Evolutionary conservation across 1,140 invertebrate species (phyloP).

Genomic region (Euwallacea similis): DNA sequence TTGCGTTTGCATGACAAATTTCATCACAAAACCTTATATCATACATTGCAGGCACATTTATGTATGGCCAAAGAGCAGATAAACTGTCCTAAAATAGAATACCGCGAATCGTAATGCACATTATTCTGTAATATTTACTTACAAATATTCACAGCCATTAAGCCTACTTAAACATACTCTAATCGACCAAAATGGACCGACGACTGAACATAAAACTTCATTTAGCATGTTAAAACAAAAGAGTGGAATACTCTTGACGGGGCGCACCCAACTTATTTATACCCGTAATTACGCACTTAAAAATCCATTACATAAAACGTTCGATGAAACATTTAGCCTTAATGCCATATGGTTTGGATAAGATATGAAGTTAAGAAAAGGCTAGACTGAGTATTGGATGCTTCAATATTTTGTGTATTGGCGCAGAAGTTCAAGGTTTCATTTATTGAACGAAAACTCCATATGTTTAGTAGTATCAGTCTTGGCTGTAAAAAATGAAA

Average conservation of each 20-base stretch:
- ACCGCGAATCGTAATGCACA: no score
- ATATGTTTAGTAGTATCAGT: no score
- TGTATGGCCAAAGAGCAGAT: no score
- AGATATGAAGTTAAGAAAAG: neutral
- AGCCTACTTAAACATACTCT: neutral
- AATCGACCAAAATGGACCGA: neutral
- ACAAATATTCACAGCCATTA: neutral
- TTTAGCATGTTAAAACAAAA: conserved; percentile 24
- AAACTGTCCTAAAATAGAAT: no score
- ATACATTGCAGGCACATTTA: no score
- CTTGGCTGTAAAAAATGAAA: no score
- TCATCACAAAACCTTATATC: no score
- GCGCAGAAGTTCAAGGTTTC: no score
- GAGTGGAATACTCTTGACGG: conserved; percentile 11
- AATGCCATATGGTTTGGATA: conserved; percentile 7
- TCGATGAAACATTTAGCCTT: conserved; percentile 19
- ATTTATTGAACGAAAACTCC: no score
- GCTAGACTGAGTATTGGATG: no score
- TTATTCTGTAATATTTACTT: conserved; percentile 3
- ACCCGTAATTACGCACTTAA: conserved; percentile 25
- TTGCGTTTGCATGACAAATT: no score
- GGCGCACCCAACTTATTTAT: conserved; percentile 29
- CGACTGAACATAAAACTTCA: conserved; percentile 11
- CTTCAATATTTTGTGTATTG: no score
- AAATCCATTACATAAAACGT: conserved; percentile 27